Evolutionary conservation across 2,113 vertebrate genomes (phyloP), one percentile per base, ranked within the genome.

Genomic region (Carassius gibelio): DNA sequence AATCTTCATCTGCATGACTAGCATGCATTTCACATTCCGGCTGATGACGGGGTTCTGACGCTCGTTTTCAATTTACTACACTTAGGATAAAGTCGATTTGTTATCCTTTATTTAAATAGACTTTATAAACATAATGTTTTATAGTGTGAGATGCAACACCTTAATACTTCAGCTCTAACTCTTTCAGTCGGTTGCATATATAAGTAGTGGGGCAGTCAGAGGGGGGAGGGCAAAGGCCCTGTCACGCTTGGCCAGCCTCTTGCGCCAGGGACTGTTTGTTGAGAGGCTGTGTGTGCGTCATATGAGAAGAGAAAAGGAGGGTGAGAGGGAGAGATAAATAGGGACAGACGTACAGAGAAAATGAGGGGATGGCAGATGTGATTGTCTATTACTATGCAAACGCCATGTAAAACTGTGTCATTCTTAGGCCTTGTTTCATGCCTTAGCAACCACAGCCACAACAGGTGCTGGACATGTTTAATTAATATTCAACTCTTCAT

Each of bases 211-310:
- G 75, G 19, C 48, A 69, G 34, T 34, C n/a, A 75, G 77, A 88
- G 88, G 84, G 62, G 64, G 48, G 84, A 85, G 85, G 85, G 81
- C 86, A 88, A 87, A 89, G 88, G 84, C 89, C 90, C 87, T 90
- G 92, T 94, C 92, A 93, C 90, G 91, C 90, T 89, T 91, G 91
- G 93, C 90, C 92, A 69, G 91, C 61, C 86, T 90, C 92, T 93
- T 89, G 88, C 91, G 91, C 92, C 89, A 81, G 86, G 85, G 89
- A 91, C 81, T 88, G 93, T 91, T 91, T 92, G 90, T 90, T 89
- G 90, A 90, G 91, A 83, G 84, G 89, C 89, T 82, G 84, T 90
- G 85, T 85, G 92, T 94, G 94, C 94, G 94, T 95, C 94, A 95
- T 89, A 86, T 91, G 82, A 45, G 81, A 82, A 86, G 38, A 85